Evolutionary conservation across 2,797 vertebrate genomes (phyloP).

Genomic region (Gephyroberyx darwinii): DNA sequence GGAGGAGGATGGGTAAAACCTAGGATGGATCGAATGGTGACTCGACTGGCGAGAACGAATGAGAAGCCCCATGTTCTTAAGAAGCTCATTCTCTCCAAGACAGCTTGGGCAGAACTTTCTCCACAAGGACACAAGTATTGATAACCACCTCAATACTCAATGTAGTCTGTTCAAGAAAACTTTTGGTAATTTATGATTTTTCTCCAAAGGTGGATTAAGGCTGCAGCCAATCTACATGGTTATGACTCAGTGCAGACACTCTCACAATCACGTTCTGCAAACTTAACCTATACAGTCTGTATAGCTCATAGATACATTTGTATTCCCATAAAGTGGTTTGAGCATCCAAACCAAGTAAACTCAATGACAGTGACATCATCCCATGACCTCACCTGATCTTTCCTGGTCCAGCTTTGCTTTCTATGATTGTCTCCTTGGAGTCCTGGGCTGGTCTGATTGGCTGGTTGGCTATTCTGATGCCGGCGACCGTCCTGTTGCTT

Average conservation of each 20-base stretch:
- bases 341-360: conserved; percentile 1
- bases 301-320: neutral
- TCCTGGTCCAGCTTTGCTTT: conserved; percentile 47
- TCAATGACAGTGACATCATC: conserved; percentile 16
- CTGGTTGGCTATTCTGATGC: conserved; percentile 50
- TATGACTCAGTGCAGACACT: neutral
- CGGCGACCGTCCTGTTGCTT: conserved; percentile 32
- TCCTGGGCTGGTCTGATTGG: conserved; percentile 32
- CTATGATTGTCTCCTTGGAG: conserved; percentile 24
- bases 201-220: neutral
- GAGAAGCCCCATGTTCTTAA: neutral
- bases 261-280: too few relatives aligned
- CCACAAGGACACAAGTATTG: too few relatives aligned
- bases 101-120: neutral
- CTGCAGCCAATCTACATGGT: neutral
- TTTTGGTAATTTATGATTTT: neutral
- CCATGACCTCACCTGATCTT: conserved; percentile 67
- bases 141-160: neutral
- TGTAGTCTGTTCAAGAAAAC: too few relatives aligned
- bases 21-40: too few relatives aligned
- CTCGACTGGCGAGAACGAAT: too few relatives aligned
- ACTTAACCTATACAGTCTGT: neutral
- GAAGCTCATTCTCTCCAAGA: neutral
- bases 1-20: neutral
- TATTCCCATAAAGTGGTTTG: neutral